Evolutionary conservation across 2,888 invertebrate genomes (phyloP).

Genomic region (Icerya purchasi): DNA sequence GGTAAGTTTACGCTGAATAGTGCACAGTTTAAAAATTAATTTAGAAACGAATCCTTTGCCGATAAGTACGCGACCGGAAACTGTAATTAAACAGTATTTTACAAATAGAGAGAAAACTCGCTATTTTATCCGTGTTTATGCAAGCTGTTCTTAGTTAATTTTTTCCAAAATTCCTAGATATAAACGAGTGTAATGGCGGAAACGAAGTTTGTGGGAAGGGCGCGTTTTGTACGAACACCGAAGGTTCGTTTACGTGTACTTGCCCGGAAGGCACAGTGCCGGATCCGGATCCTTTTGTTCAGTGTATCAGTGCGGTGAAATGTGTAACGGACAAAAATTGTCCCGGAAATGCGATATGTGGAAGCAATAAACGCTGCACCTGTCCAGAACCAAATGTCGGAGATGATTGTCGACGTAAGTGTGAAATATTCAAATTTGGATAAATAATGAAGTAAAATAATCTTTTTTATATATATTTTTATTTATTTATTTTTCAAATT

Average conservation of each 20-base stretch:
- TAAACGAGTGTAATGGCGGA: slow-evolving; percentile 55
- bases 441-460: too few species aligned
- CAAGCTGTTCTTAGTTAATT: too few species aligned
- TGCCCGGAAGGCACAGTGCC: slow-evolving; percentile 64
- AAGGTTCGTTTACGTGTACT: slow-evolving; percentile 54
- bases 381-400: slow-evolving; percentile 82
- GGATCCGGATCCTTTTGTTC: slow-evolving; percentile 60
- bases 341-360: slow-evolving; percentile 74
- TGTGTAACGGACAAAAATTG: slow-evolving; percentile 56
- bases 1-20: too few species aligned
- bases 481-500: slow-evolving; percentile 20
- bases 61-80: too few species aligned
- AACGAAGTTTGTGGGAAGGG: slow-evolving; percentile 51
- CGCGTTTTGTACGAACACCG: slow-evolving; percentile 54
- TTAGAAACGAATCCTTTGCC: too few species aligned
- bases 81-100: too few species aligned
- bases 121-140: too few species aligned
- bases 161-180: slow-evolving; percentile 32
- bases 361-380: slow-evolving; percentile 49
- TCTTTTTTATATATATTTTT: not conserved
- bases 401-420: slow-evolving; percentile 75
- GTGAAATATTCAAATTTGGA: too few species aligned
- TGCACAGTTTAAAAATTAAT: too few species aligned
- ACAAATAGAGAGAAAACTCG: too few species aligned
- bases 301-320: slow-evolving; percentile 60